Conservation (phyloP, 2,888 invertebrate species). For the Metacarcinus magister region DNA sequence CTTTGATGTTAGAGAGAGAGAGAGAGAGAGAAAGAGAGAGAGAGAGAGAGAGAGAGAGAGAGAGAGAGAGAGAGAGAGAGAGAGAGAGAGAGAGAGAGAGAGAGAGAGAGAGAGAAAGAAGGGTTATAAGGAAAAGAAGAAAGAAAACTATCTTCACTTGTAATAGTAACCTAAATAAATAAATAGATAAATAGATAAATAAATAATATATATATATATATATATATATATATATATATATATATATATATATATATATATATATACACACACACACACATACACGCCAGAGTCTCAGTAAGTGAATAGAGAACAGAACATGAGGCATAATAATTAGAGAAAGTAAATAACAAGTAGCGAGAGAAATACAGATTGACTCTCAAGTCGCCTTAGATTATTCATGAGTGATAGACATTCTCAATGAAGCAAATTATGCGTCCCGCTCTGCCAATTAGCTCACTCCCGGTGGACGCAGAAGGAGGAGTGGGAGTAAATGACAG, state of each 20-base stretch:
- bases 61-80: constrained; percentile 36
- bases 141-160: too few species aligned
- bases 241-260: too few species aligned
- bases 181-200: too few species aligned
- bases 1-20: background rate
- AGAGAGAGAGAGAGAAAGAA: too few species aligned
- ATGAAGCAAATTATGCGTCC: constrained; percentile 1
- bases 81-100: background rate
- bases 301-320: background rate
- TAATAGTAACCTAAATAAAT: too few species aligned
- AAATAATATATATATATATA: too few species aligned
- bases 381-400: background rate
- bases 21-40: constrained; percentile 12
- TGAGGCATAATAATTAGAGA: background rate
- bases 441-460: constrained; percentile 20
- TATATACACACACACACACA: too few species aligned
- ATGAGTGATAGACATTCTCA: constrained; percentile 12
- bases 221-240: too few species aligned
- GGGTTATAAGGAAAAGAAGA: too few species aligned
- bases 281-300: background rate
- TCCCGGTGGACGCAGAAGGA: background rate
- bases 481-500: background rate
- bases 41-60: constrained; percentile 32
- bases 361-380: background rate
- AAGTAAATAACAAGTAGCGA: background rate